Percentiles rank a stretch among this genome's conserved stretches.
These are phyloP conservation scores for Aleiodes testaceus DNA, from an alignment of 2,888 invertebrate species.

Conservation along the genomic window DNA sequence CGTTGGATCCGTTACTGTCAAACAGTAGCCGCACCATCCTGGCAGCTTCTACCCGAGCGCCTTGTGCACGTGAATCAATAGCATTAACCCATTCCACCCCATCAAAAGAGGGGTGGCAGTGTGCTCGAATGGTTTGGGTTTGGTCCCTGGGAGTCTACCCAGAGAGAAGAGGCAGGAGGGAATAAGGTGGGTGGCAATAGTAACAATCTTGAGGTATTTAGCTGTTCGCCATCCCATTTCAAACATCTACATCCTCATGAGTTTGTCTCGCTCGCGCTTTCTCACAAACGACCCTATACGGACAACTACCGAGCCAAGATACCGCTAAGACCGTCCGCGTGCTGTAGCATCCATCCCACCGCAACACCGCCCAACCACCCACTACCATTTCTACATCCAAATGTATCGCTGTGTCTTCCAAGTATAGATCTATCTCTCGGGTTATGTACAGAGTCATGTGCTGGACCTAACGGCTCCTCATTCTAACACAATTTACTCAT, in stretches of 20 bases:
- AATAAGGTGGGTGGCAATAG: slow-evolving; percentile 63
- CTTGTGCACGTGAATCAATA: slow-evolving; percentile 73
- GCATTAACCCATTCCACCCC: slow-evolving; percentile 72
- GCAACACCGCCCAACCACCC: slow-evolving; percentile 56
- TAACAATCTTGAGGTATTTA: slow-evolving; percentile 74
- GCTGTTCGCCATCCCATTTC: slow-evolving; percentile 59
- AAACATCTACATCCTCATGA: slow-evolving; percentile 8
- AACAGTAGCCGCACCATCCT: slow-evolving; percentile 63
- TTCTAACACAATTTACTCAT: slow-evolving; percentile 52
- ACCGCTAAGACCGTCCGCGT: slow-evolving; percentile 71
- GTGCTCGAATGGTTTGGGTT: slow-evolving; percentile 50
- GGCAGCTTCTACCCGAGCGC: slow-evolving; percentile 53
- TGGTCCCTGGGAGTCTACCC: slow-evolving; percentile 45
- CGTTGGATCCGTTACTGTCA: slow-evolving; percentile 70
- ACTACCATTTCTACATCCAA: slow-evolving; percentile 50
- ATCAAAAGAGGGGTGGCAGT: slow-evolving; percentile 64
- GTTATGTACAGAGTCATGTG: slow-evolving; percentile 50
- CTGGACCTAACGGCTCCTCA: slow-evolving; percentile 56
- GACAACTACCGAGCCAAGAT: slow-evolving; percentile 66
- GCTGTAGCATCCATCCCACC: slow-evolving; percentile 66
- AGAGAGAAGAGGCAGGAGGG: slow-evolving; percentile 54
- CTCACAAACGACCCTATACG: slow-evolving; percentile 40
- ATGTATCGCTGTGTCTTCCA: slow-evolving; percentile 57
- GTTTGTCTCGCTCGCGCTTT: background rate
- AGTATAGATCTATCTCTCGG: slow-evolving; percentile 45